Conservation (phyloP, 2,797 vertebrate genomes). For the Steatocranus sp. region DNA sequence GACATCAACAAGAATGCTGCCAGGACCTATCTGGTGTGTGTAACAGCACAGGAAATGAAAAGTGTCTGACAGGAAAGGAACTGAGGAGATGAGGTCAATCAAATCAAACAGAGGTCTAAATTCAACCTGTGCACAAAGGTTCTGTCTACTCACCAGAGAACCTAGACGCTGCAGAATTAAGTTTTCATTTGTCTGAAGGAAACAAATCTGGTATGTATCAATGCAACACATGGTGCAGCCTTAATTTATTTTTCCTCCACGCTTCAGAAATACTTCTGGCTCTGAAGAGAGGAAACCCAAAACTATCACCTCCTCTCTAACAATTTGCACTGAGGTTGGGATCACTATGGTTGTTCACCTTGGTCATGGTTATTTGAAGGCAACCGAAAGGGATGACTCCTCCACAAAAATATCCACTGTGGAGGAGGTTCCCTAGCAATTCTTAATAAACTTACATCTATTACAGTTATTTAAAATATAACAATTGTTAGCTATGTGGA, state of each 20-base stretch:
- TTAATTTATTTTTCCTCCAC: neutral
- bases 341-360: neutral
- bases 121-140: neutral
- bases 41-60: constrained; percentile 37
- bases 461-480: neutral
- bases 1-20: constrained; percentile 27
- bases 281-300: neutral
- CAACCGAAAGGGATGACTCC: neutral
- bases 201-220: neutral
- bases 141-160: neutral
- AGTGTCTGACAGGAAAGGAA: constrained; percentile 10
- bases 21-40: constrained; percentile 19
- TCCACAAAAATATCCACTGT: neutral
- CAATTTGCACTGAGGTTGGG: neutral
- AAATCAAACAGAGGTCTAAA: neutral
- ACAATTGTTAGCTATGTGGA: neutral
- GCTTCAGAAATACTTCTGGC: neutral
- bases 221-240: too few species aligned
- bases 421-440: neutral
- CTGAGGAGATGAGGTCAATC: neutral
- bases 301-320: neutral
- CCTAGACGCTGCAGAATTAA: neutral
- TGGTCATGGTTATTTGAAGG: neutral
- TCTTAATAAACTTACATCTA: neutral
- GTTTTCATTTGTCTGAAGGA: neutral